Evolutionary conservation across 2,888 invertebrate species (phyloP), one percentile per base, ranked within the genome.

Genomic region (Macrostomum cliftonense): DNA sequence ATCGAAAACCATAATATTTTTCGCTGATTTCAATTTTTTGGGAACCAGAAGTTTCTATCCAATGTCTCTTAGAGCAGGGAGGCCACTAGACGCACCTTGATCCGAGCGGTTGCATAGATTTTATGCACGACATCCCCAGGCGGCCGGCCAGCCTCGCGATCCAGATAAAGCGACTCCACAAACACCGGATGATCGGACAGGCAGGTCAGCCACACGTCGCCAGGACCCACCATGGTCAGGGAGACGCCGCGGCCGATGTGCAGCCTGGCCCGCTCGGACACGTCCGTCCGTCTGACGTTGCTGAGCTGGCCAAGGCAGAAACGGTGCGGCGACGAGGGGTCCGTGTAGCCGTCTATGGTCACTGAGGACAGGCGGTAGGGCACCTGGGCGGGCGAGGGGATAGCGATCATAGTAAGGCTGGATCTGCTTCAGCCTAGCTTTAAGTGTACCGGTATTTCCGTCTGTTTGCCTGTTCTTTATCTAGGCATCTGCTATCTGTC

Each of bases 51-150:
- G n/a, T n/a, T n/a, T n/a, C n/a, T n/a, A n/a, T n/a, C n/a, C n/a
- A n/a, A n/a, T n/a, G n/a, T n/a, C n/a, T n/a, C n/a, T n/a, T n/a
- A n/a, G n/a, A n/a, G n/a, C n/a, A n/a, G n/a, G n/a, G n/a, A n/a
- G n/a, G n/a, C n/a, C n/a, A n/a, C n/a, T n/a, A n/a, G n/a, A 28
- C 54, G 56, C 55, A 83, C 87, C 78, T 93, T 95, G 56, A 93
- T 89, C 65, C 86, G 88, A 47, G 93, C 91, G 47, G 82, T 80
- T 39, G 93, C 91, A 73, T 93, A 93, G 58, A 95, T 89, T 76
- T 95, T 95, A 71, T 95, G 95, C 20, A 95, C 91, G 17, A 91
- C 93, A 71, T 95, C 93, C 0, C 95, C 93, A 0, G 93, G 93
- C 48, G 86, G 83, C 46, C 91, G 75, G 28, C 93, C 91, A 28